These are phyloP conservation scores for Chloromyia formosa DNA, from an alignment of 2,888 invertebrate genomes.

Conservation along the genomic window DNA sequence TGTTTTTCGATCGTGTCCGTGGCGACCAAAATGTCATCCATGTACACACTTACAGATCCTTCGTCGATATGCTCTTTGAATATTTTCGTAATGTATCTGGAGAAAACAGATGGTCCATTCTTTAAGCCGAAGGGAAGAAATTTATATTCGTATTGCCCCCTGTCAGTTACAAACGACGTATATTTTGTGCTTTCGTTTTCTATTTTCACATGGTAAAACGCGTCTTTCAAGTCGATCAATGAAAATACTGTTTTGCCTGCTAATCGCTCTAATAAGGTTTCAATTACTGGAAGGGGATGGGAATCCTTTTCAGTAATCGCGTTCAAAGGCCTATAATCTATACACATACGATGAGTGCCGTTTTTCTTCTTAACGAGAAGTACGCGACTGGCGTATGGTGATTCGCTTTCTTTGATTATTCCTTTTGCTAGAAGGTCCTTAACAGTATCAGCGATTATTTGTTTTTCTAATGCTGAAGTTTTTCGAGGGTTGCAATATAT, in stretches of 20 bases:
- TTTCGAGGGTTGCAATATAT: not conserved
- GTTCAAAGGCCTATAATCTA: constrained; percentile 2
- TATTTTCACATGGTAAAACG: not conserved
- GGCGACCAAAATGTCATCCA: too few species aligned
- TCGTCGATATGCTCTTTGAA: not conserved
- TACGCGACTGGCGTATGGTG: not conserved
- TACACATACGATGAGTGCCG: not conserved
- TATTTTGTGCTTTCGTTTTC: not conserved
- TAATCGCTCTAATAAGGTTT: constrained; percentile 2
- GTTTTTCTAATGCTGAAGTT: not conserved
- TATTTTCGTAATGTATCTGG: too few species aligned
- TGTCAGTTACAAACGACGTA: too few species aligned
- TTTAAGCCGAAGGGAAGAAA: too few species aligned
- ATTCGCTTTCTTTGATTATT: not conserved
- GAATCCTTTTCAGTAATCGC: constrained; percentile 16
- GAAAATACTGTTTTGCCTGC: not conserved
- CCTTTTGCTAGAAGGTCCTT: not conserved
- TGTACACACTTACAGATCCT: too few species aligned
- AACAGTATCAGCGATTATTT: not conserved
- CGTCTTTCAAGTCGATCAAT: not conserved
- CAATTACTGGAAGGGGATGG: not conserved
- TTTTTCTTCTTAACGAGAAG: constrained; percentile 1
- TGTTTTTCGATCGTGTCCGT: too few species aligned
- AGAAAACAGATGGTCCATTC: too few species aligned
- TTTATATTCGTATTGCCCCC: too few species aligned